Evolutionary conservation across 2,888 invertebrate species (phyloP).

Genomic region (Caenorhabditis afra): DNA sequence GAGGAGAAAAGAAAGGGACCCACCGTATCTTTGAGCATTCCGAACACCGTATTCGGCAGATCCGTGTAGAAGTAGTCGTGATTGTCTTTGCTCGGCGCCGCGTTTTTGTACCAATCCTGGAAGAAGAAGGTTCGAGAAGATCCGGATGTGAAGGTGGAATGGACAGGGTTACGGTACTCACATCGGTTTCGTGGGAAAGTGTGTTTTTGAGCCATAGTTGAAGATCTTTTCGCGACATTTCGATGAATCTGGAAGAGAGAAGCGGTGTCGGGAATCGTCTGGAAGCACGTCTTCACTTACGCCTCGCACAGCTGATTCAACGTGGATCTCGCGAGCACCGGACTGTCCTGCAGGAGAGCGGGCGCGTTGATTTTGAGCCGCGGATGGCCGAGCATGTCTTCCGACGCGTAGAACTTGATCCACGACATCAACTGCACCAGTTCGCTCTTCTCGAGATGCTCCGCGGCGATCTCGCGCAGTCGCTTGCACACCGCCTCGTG

Average conservation of each 20-base stretch:
- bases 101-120: slow-evolving; percentile 89
- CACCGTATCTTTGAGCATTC: slow-evolving; percentile 98
- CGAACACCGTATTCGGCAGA: slow-evolving; percentile 95
- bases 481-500: slow-evolving; percentile 87
- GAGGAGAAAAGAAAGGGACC: too few relatives aligned
- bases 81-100: slow-evolving; percentile 87
- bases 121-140: too few relatives aligned
- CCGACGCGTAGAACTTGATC: slow-evolving; percentile 89
- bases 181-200: slow-evolving; percentile 89
- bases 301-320: slow-evolving; percentile 87
- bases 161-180: too few relatives aligned
- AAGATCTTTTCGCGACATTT: slow-evolving; percentile 79
- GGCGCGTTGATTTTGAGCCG: slow-evolving; percentile 86
- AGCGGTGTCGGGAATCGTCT: too few relatives aligned
- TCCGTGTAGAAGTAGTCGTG: slow-evolving; percentile 91
- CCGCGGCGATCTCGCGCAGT: slow-evolving; percentile 91
- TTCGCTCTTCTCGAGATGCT: slow-evolving; percentile 94
- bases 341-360: slow-evolving; percentile 84
- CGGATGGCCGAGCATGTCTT: slow-evolving; percentile 91
- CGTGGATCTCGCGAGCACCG: slow-evolving; percentile 87
- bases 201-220: slow-evolving; percentile 97
- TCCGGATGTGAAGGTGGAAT: too few relatives aligned
- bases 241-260: slow-evolving; percentile 71
- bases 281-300: slow-evolving; percentile 6
- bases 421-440: slow-evolving; percentile 94